Base-by-base conservation (phyloP, 2,888 invertebrate genomes). In the Aricia artaxerxes region DNA sequence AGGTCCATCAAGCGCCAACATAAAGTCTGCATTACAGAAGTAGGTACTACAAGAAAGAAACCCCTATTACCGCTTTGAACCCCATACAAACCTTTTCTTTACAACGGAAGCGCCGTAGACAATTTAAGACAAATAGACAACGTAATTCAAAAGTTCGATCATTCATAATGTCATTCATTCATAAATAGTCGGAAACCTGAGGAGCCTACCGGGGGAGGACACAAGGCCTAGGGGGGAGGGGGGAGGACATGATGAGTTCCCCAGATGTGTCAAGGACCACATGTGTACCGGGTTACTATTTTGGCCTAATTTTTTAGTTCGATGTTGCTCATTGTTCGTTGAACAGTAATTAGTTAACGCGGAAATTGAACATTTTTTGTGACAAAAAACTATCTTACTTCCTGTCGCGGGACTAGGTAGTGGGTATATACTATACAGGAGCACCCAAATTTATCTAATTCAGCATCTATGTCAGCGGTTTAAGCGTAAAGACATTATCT, bases 161-260 rank as follows among this genome's bases (percentile, higher is more conserved):
- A 90, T 91, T 90, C 89, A 90, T 87, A 85, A 73, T 16, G 64
- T 44, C 61, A 76, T 76, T 57, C 53, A 76, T 76, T 76, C 76
- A 76, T 76, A 76, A 76, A 76, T 57, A 79, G 72, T 44, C 76
- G 78, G 61, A 69, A 78, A 40, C 78, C 75, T 24, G 35, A 60
- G 57, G 60, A 49, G 49, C 76, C 76, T 5, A n/a, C 1, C 9
- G 73, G n/a, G 44, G n/a, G 9, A 16, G 49, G 49, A 24, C 49
- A 73, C 24, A 11, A 4, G 64, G 9, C 49, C 49, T 49, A 49
- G 24, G 24, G 24, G 5, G 7, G 24, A 61, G 61, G 24, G 53
- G 53, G 53, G 16, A 57, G 16, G 1, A 4, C 57, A 57, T 57
- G 16, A 57, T 4, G 61, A 61, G 61, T 61, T 61, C 61, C 7